Conservation (phyloP, 2,888 invertebrate genomes). For the Leptopilina syphax region DNA sequence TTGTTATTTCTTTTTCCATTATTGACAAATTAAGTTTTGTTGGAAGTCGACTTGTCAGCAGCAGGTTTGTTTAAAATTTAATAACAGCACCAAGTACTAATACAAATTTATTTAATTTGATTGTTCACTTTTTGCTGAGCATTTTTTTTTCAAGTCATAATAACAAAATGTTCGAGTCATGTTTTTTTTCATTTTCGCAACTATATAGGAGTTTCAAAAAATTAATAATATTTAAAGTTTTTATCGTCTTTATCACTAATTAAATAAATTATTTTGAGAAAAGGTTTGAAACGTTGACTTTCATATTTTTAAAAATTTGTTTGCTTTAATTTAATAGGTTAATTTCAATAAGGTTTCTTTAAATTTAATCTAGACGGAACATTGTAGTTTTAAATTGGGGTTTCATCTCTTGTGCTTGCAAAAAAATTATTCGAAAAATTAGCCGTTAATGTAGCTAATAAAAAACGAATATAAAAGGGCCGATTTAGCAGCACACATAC, state of each 20-base stretch:
- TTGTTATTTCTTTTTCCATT: conserved; percentile 26
- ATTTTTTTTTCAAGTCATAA: conserved; percentile 9
- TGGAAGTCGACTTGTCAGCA: conserved; percentile 37
- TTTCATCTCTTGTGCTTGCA: conserved; percentile 26
- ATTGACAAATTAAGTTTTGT: conserved; percentile 13
- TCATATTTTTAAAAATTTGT: neutral
- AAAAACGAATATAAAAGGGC: conserved; percentile 14
- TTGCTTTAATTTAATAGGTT: neutral
- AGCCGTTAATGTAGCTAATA: neutral
- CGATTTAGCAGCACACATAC: conserved; percentile 8
- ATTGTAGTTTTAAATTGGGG: neutral
- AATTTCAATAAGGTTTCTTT: neutral
- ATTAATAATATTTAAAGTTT: neutral
- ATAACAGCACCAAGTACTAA: conserved; percentile 12
- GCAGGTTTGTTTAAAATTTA: conserved; percentile 5
- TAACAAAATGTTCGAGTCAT: conserved; percentile 37
- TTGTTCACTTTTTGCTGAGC: conserved; percentile 16
- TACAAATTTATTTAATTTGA: conserved; percentile 22
- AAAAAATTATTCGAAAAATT: conserved; percentile 26
- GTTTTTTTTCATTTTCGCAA: conserved; percentile 16
- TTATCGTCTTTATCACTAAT: neutral
- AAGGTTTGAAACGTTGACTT: neutral
- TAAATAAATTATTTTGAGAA: conserved; percentile 32
- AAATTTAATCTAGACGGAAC: neutral
- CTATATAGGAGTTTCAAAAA: neutral